Base-by-base conservation (phyloP, 1,140 invertebrate species). In the Drosophila varians region DNA sequence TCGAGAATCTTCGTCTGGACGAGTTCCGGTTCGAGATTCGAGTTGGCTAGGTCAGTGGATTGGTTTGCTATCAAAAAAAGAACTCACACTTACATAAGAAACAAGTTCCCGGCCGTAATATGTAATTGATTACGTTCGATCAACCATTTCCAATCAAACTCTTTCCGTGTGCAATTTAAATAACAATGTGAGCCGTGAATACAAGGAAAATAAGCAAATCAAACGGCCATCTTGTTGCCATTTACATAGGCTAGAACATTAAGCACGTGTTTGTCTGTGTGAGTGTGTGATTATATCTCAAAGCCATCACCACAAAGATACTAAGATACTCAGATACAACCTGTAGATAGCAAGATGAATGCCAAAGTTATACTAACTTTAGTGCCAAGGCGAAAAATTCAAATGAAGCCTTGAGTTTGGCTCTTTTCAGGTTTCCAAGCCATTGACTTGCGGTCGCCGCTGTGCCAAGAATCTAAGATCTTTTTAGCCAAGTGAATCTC, bases 331-430 rank as follows among this genome's bases (percentile, higher is more conserved):
- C 9, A 45, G 18, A 57, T 36, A 43, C 26, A 31, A 14, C 28
- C 45, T 26, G 38, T 28, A 73, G 74, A 53, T 64, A 74, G 55
- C 74, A 77, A 82, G 77, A 86, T 86, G 82, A 86, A 86, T 86
- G 82, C 82, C 82, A 86, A 86, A 86, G 82, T 87, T 87, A 70
- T 79, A 64, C 34, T 36, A 68, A 82, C 83, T 87, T 87, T 87
- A 87, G 82, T 87, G 82, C 83, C 82, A 87, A 87, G 82, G 82
- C 82, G 49, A 83, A 60, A 70, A 86, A 82, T 77, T 82, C 62
- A 86, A 88, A 88, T 66, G 48, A 73, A 82, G 82, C 80, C 80
- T 86, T 86, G 80, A 70, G 53, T 61, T 47, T 49, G 48, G 49
- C 53, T 60, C 48, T 69, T 74, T 88, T 82, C 82, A 74, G 82